Percentiles rank a stretch among this genome's conserved stretches.
These are phyloP conservation scores for Tholera decimalis DNA, from an alignment of 2,888 invertebrate genomes.

Conservation along the genomic window DNA sequence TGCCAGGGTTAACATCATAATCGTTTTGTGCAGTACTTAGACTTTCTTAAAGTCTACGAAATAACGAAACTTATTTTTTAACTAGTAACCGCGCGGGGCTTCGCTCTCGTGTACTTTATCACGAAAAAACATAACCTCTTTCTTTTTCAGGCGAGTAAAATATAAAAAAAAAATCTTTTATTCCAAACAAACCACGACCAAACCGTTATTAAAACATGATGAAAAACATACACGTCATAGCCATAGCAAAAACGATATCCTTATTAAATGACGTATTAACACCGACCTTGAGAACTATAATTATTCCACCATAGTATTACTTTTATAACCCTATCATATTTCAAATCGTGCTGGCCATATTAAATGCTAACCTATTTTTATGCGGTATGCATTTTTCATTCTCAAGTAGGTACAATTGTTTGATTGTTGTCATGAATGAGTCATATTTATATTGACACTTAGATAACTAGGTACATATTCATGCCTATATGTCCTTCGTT, in stretches of 20 bases:
- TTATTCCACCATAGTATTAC: slow-evolving; percentile 13
- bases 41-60: too few relatives aligned
- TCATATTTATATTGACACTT: slow-evolving; percentile 27
- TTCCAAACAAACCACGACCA: not conserved
- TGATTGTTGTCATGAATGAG: slow-evolving; percentile 17
- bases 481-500: slow-evolving; percentile 2
- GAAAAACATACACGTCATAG: slow-evolving; percentile 1
- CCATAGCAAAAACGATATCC: slow-evolving; percentile 22
- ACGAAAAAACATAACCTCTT: too few relatives aligned
- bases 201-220: slow-evolving; percentile 9
- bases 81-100: too few relatives aligned
- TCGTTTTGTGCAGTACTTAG: too few relatives aligned
- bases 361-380: slow-evolving; percentile 11
- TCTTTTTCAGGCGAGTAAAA: too few relatives aligned
- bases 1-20: too few relatives aligned
- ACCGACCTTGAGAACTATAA: slow-evolving; percentile 32
- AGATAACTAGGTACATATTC: slow-evolving; percentile 25
- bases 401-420: slow-evolving; percentile 31
- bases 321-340: slow-evolving; percentile 17
- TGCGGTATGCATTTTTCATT: slow-evolving; percentile 22
- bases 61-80: too few relatives aligned
- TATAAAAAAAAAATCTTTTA: too few relatives aligned
- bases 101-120: too few relatives aligned
- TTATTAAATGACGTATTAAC: slow-evolving; percentile 9
- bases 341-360: slow-evolving; percentile 7